Base-by-base conservation (phyloP, 2,113 vertebrate species). In the Mobula birostris region DNA sequence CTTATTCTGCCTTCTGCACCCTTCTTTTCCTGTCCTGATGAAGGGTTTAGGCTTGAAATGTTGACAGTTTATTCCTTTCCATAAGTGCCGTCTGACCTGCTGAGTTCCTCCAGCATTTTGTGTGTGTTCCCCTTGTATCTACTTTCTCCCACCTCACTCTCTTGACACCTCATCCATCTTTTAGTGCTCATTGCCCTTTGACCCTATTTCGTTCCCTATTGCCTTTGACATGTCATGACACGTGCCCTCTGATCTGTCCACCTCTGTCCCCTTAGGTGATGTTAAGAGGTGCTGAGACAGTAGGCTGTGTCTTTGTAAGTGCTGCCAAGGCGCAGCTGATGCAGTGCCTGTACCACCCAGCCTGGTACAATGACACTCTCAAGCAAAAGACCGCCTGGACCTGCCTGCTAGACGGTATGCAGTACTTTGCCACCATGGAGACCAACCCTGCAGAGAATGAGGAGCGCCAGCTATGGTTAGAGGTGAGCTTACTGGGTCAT, bases 341-440 rank as follows among this genome's bases (percentile, higher is more conserved):
- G 79, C 99, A 99, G 96, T 99, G 98, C 96, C 98, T 99, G 94
- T 98, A 99, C 95, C 98, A 98, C 95, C 98, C 99, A 0, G 97
- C 98, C 95, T 99, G 99, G 99, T 99, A 99, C 0, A 98, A 96
- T 14, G 98, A 99, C 96, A 98, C 98, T 0, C 95, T 99, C 94
- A 99, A 99, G 96, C 99, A 99, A 96, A 99, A 99, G 96, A 99
- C 98, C 0, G 98, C 98, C 29, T 99, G 99, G 99, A 99, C 98
- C 0, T 99, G 99, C 95, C 96, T 98, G 88, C 95, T 99, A 95
- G 99, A 99, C 5, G 98, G 99, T 94, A 99, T 99, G 99, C 99
- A 99, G 96, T 99, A 99, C 95, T 99, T 99, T 3, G 99, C 99
- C 94, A 99, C 99, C 0, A 99, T 99, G 32, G 99, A 99, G 95